Conservation (phyloP, 2,797 vertebrate species). For the Mycteria americana region DNA sequence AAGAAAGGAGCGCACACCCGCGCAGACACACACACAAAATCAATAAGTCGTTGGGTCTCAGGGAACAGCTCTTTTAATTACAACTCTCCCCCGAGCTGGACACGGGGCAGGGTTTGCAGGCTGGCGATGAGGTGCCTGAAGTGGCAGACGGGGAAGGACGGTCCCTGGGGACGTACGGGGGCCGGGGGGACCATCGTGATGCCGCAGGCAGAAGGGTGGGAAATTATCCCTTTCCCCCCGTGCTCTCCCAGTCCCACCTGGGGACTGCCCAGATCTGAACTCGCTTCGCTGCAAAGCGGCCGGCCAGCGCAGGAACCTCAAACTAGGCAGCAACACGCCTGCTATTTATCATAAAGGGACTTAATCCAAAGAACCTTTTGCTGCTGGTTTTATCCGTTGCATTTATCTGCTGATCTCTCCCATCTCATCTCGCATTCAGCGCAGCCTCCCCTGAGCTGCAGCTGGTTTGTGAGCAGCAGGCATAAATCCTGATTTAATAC, state of each 20-base stretch:
- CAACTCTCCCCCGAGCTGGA: neutral
- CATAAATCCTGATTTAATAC: conserved; percentile 44
- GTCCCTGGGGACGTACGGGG: neutral
- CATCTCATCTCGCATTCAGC: conserved; percentile 58
- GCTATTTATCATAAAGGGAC: conserved; percentile 42
- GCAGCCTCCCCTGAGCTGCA: conserved; percentile 26
- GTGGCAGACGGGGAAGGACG: neutral
- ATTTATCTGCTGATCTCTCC: conserved; percentile 63
- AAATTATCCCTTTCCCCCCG: neutral
- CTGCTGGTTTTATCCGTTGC: conserved; percentile 52
- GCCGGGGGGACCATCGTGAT: neutral
- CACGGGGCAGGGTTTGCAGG: neutral
- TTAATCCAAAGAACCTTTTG: conserved; percentile 53
- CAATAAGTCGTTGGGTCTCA: neutral
- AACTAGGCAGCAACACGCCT: neutral
- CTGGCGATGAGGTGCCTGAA: neutral
- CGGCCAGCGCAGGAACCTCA: neutral
- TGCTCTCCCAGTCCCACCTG: neutral
- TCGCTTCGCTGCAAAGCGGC: neutral
- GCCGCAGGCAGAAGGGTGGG: neutral
- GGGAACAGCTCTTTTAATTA: conserved; percentile 52
- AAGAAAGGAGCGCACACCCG: neutral
- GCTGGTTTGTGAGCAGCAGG: conserved; percentile 24
- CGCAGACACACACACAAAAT: neutral
- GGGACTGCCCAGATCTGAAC: no score